phyloP scores from a whole-genome alignment of 1,140 invertebrate genomes.

The Steinernema khuongi region DNA sequence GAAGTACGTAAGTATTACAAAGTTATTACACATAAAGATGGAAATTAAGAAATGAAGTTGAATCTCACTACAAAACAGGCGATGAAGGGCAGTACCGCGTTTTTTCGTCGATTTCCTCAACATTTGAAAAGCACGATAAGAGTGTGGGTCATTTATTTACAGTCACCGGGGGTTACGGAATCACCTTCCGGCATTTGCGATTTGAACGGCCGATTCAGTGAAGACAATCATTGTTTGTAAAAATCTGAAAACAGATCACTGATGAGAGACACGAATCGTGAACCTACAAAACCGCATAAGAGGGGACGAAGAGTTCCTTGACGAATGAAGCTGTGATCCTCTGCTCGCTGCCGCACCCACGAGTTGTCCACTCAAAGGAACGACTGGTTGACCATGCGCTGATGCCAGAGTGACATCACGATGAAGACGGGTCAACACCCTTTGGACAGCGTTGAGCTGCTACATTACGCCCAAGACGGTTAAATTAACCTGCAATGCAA shows the following conservation, averaged over 20 bases:
- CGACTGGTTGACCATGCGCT: neutral
- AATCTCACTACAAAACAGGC: neutral
- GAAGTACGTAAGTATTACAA: neutral
- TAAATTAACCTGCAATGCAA: too few species aligned
- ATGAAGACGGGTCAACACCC: neutral
- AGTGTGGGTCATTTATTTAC: neutral
- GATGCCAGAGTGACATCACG: neutral
- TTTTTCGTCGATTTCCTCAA: neutral
- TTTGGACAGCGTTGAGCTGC: neutral
- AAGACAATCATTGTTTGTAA: neutral
- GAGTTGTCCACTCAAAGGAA: neutral
- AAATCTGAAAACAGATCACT: neutral
- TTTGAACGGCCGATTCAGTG: neutral
- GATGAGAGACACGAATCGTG: neutral
- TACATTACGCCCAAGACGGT: too few species aligned
- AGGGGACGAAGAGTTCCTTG: neutral
- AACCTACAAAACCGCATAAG: slow-evolving; percentile 2
- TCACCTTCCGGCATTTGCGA: slow-evolving; percentile 8
- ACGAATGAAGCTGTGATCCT: neutral
- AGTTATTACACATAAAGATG: neutral
- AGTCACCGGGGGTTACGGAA: slow-evolving; percentile 7
- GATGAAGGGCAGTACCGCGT: neutral
- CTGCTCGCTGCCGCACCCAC: neutral
- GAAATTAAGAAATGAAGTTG: neutral
- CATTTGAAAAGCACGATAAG: neutral